Evolutionary conservation across 2,113 vertebrate species (phyloP).

Genomic region (Neoarius graeffei): DNA sequence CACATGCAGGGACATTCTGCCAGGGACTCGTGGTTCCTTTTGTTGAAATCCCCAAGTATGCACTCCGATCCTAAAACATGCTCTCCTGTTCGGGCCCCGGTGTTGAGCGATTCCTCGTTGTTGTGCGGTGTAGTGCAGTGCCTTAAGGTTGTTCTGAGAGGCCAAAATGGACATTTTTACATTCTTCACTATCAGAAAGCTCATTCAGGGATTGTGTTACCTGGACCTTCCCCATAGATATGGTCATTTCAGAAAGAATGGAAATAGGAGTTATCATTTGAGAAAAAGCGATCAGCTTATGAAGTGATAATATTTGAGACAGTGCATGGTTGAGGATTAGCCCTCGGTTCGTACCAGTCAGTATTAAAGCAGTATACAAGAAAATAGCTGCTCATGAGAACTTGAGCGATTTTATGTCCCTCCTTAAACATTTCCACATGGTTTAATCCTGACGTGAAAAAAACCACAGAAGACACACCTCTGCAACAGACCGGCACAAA

Average conservation of each 20-base stretch:
- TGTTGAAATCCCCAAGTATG: slow-evolving; percentile 34
- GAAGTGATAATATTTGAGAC: neutral
- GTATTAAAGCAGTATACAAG: neutral
- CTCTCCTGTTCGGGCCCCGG: slow-evolving; percentile 29
- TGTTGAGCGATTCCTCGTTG: slow-evolving; percentile 49
- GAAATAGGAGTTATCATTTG: neutral
- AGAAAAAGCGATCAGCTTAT: neutral
- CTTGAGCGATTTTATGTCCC: neutral
- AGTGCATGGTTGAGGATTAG: neutral
- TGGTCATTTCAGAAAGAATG: neutral
- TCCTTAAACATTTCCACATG: slow-evolving; percentile 21
- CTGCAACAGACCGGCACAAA: neutral
- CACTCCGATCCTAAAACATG: slow-evolving; percentile 31
- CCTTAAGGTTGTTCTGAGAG: slow-evolving; percentile 4
- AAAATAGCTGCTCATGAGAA: slow-evolving; percentile 6
- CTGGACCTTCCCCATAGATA: neutral
- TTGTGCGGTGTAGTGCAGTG: slow-evolving; percentile 25
- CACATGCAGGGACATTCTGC: slow-evolving; percentile 36
- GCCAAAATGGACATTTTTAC: slow-evolving; percentile 34
- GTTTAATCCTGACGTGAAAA: neutral
- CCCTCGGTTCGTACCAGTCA: neutral
- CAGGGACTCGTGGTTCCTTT: slow-evolving; percentile 36
- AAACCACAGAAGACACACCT: neutral
- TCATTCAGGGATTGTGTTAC: neutral
- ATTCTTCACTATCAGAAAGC: slow-evolving; percentile 39